A percentile compares a stretch with the other conserved stretches of the same genome.
Conservation (phyloP, 2,797 vertebrate genomes). For the Lacerta bilineata region DNA sequence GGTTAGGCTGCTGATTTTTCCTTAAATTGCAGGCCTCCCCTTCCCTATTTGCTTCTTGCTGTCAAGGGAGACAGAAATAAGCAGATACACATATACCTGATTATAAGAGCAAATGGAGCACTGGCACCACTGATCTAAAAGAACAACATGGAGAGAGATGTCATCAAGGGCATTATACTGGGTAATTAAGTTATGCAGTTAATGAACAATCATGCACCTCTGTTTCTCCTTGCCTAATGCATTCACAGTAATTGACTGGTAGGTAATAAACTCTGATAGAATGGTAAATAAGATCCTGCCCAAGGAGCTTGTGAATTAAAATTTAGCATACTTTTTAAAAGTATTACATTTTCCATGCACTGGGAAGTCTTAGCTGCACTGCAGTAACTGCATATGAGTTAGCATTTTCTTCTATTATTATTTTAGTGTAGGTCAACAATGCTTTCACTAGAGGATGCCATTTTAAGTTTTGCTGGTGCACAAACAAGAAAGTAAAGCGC, state of each 20-base stretch:
- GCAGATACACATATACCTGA: conserved; percentile 9
- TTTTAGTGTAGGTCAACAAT: background rate
- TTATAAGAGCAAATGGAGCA: conserved; percentile 38
- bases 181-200: conserved; percentile 43
- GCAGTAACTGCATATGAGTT: background rate
- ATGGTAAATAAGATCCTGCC: conserved; percentile 31
- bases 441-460: too few species aligned
- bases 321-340: conserved; percentile 12
- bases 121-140: conserved; percentile 33
- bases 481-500: background rate
- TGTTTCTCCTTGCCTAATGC: conserved; percentile 43
- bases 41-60: conserved; percentile 13
- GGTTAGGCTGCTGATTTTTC: background rate
- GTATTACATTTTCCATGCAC: background rate
- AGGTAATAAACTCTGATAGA: conserved; percentile 39
- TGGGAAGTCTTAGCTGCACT: background rate
- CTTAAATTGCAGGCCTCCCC: background rate
- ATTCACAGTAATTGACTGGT: conserved; percentile 28
- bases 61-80: conserved; percentile 25
- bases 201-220: conserved; percentile 44
- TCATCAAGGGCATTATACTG: conserved; percentile 27
- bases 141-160: conserved; percentile 36
- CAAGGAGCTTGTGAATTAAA: conserved; percentile 33
- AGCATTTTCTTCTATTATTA: background rate
- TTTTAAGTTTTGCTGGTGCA: background rate